phyloP scores from a whole-genome alignment of 2,113 vertebrate species.

The Pica pica region DNA sequence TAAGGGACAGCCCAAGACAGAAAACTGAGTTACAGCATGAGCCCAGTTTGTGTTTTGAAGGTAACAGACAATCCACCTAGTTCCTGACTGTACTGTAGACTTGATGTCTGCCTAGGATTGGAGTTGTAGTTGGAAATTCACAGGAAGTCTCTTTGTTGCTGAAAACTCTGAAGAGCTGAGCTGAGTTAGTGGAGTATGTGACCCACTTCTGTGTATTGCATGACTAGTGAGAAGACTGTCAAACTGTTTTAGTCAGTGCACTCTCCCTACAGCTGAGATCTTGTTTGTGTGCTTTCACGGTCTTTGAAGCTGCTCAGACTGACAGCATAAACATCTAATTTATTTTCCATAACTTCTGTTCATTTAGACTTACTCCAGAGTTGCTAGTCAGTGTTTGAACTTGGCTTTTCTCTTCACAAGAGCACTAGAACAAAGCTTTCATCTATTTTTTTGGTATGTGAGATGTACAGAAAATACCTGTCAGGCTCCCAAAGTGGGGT shows the following conservation, averaged over 20 bases:
- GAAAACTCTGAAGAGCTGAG: background rate
- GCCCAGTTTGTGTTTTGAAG: background rate
- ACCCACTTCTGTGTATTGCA: background rate
- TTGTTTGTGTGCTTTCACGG: background rate
- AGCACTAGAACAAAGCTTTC: background rate
- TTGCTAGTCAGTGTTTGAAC: background rate
- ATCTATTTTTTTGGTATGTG: background rate
- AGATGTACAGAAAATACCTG: background rate
- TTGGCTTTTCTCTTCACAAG: background rate
- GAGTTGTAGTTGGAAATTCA: background rate
- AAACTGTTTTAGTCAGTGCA: background rate
- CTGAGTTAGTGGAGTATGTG: background rate
- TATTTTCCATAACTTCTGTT: background rate
- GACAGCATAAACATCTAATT: background rate
- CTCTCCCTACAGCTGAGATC: background rate
- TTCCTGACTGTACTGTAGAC: fast-evolving
- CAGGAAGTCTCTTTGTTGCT: background rate
- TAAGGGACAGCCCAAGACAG: constrained; percentile 59
- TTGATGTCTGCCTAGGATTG: background rate
- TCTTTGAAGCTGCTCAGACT: background rate
- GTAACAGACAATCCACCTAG: background rate
- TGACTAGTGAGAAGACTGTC: background rate
- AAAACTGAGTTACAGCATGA: background rate
- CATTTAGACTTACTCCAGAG: background rate
- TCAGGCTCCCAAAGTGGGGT: background rate